phyloP scores from a whole-genome alignment of 1,140 invertebrate genomes.

The Monochamus saltuarius region DNA sequence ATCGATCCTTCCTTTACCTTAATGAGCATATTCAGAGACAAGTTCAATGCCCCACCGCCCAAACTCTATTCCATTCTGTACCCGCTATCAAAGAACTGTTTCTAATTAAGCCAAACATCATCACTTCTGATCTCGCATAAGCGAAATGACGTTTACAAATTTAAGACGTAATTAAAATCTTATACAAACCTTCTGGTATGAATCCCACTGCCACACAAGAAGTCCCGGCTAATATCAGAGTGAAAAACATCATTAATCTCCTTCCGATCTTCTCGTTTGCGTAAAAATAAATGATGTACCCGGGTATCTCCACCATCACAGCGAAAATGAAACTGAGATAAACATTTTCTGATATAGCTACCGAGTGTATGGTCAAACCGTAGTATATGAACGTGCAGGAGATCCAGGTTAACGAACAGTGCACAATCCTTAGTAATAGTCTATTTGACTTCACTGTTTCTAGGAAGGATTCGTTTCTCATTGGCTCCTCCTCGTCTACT shows the following conservation, averaged over 20 bases:
- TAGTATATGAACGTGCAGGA: constrained; percentile 63
- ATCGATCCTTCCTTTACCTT: too few species aligned
- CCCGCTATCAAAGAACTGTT: too few species aligned
- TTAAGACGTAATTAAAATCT: constrained; percentile 5
- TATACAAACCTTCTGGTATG: constrained; percentile 42
- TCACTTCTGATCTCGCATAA: too few species aligned
- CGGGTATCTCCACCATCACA: constrained; percentile 57
- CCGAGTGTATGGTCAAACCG: constrained; percentile 64
- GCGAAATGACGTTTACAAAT: not conserved
- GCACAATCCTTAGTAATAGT: constrained; percentile 22
- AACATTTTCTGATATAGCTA: constrained; percentile 58
- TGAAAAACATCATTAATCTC: constrained; percentile 56
- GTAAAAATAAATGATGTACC: constrained; percentile 56
- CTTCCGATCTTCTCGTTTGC: constrained; percentile 61
- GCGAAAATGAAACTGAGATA: constrained; percentile 59
- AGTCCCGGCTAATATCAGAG: constrained; percentile 54
- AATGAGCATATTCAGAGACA: too few species aligned
- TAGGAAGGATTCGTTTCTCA: constrained; percentile 1
- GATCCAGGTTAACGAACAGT: constrained; percentile 26
- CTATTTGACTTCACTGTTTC: constrained; percentile 15
- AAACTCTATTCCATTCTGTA: too few species aligned
- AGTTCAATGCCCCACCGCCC: too few species aligned
- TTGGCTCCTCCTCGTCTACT: constrained; percentile 15
- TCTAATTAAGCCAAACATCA: too few species aligned
- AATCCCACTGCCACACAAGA: constrained; percentile 53